A percentile compares a stretch with the other conserved stretches of the same genome.
Conservation (phyloP, 1,140 invertebrate species). For the Lutraria rhynchaena region DNA sequence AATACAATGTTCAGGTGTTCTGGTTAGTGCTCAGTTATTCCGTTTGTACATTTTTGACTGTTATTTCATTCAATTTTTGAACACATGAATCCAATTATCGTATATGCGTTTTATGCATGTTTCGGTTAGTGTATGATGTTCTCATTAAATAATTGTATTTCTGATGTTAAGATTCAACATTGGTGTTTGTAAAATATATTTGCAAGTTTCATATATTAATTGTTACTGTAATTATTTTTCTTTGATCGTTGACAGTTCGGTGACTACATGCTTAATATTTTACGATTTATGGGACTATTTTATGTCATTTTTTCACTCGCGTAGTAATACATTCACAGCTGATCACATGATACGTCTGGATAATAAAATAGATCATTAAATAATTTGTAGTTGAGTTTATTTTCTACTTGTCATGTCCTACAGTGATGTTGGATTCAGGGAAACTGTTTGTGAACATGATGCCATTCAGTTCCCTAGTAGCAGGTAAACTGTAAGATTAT, state of each 20-base stretch:
- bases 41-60: no score
- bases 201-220: neutral
- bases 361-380: conserved; percentile 48
- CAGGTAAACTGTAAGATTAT: no score
- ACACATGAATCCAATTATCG: no score
- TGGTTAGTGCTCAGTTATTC: no score
- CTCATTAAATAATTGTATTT: neutral
- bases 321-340: conserved; percentile 55
- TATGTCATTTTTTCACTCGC: conserved; percentile 48
- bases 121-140: neutral
- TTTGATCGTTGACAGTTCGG: conserved; percentile 24
- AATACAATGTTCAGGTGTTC: no score
- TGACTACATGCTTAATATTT: conserved; percentile 35
- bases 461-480: no score
- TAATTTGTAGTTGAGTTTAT: no score
- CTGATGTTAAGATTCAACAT: neutral
- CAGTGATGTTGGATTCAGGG: no score
- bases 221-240: neutral
- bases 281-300: conserved; percentile 26
- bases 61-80: no score
- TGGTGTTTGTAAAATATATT: neutral
- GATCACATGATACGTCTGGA: conserved; percentile 50
- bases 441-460: no score
- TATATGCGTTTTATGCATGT: no score
- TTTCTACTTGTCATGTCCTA: no score